Evolutionary conservation across 2,113 vertebrate genomes (phyloP).

Genomic region (Centropus unirufus): DNA sequence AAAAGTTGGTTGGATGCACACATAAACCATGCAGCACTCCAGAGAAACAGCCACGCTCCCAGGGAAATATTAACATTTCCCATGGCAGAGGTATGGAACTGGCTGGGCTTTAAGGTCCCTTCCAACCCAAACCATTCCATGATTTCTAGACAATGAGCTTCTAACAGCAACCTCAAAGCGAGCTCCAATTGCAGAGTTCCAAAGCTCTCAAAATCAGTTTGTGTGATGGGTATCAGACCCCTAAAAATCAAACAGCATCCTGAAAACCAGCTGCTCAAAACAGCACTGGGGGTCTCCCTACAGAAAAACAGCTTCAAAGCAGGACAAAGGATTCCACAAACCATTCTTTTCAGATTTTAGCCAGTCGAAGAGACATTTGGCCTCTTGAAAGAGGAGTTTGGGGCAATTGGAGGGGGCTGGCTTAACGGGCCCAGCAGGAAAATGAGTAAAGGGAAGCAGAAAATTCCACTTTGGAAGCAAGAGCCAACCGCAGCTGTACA

Average conservation of each 20-base stretch:
- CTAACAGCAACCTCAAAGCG: background rate
- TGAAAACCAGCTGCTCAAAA: background rate
- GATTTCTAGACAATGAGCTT: background rate
- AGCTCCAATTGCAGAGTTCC: background rate
- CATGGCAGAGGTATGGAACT: too few relatives aligned
- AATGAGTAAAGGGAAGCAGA: background rate
- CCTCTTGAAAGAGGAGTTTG: background rate
- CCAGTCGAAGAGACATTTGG: background rate
- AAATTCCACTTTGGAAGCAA: background rate
- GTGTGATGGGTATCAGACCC: background rate
- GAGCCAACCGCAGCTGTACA: background rate
- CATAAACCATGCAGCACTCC: rapidly evolving
- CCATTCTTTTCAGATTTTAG: background rate
- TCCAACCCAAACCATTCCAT: too few relatives aligned
- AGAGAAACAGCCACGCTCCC: background rate
- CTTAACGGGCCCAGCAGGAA: background rate
- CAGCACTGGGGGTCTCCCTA: rapidly evolving
- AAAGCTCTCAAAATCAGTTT: background rate
- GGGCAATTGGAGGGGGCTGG: background rate
- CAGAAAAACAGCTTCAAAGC: background rate
- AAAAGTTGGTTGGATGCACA: background rate
- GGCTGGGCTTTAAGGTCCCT: too few relatives aligned
- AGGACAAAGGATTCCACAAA: background rate
- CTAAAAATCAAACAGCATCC: background rate
- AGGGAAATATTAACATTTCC: background rate